Conservation (phyloP, 1,140 invertebrate species). For the Caenorhabditis elegans region WBcel235 BX284604.4:6581501-6582000, state of each 20-base stretch:
- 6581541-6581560: conserved; percentile 20
- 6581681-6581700: conserved; percentile 35
- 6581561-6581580: not conserved
- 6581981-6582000: not conserved
- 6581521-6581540: not conserved
- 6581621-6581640: conserved; percentile 43
- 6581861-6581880: conserved; percentile 16
- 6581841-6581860: conserved; percentile 8
- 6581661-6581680: conserved; percentile 31
- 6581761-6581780: conserved; percentile 24
- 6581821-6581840: conserved; percentile 9
- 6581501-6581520: conserved; percentile 31
- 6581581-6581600: not conserved
- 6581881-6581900: conserved; percentile 21
- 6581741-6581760: conserved; percentile 16
- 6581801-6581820: not conserved
- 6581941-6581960: too few relatives aligned
- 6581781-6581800: conserved; percentile 22
- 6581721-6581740: not conserved
- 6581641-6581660: conserved; percentile 32
- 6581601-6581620: conserved; percentile 32
- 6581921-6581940: conserved; percentile 17
- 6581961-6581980: too few relatives aligned
- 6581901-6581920: conserved; percentile 28
- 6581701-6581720: not conserved